phyloP scores from a whole-genome alignment of 2,888 invertebrate species.

The Ligdia adustata region DNA sequence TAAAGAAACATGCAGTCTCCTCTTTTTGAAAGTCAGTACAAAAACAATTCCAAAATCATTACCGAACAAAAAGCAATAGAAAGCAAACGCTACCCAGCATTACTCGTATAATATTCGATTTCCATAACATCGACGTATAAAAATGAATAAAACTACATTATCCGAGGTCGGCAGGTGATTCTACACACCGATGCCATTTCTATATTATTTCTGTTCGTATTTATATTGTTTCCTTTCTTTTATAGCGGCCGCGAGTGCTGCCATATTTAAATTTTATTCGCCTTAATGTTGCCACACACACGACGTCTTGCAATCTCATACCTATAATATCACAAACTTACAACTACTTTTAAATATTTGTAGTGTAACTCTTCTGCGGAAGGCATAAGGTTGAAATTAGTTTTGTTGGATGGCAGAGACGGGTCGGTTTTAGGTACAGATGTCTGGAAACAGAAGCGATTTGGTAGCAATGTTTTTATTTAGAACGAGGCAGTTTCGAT shows the following conservation, averaged over 20 bases:
- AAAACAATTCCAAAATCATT: not conserved
- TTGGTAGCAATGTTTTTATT: slow-evolving; percentile 82
- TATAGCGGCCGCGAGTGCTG: slow-evolving; percentile 71
- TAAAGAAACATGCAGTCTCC: too few species aligned
- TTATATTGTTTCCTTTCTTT: slow-evolving; percentile 74
- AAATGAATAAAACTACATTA: slow-evolving; percentile 37
- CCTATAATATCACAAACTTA: slow-evolving; percentile 58
- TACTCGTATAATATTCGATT: slow-evolving; percentile 9
- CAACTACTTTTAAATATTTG: slow-evolving; percentile 5
- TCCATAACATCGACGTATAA: slow-evolving; percentile 24
- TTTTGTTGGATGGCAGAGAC: slow-evolving; percentile 18
- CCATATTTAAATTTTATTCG: slow-evolving; percentile 83
- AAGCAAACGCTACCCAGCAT: not conserved
- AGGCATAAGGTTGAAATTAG: slow-evolving; percentile 41
- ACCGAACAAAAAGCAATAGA: not conserved
- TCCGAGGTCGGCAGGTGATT: slow-evolving; percentile 39
- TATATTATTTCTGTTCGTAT: slow-evolving; percentile 61
- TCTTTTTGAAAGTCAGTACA: too few species aligned
- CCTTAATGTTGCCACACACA: slow-evolving; percentile 82
- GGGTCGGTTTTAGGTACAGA: slow-evolving; percentile 57
- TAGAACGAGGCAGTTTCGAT: slow-evolving; percentile 73
- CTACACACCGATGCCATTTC: slow-evolving; percentile 44
- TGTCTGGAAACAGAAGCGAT: slow-evolving; percentile 74
- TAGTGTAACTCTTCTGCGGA: slow-evolving; percentile 32
- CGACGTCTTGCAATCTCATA: slow-evolving; percentile 77